Evolutionary conservation across 23 tunicate species (phyloP), one percentile per base, ranked within the genome.

Genomic region (Halocynthia aurantium): DNA sequence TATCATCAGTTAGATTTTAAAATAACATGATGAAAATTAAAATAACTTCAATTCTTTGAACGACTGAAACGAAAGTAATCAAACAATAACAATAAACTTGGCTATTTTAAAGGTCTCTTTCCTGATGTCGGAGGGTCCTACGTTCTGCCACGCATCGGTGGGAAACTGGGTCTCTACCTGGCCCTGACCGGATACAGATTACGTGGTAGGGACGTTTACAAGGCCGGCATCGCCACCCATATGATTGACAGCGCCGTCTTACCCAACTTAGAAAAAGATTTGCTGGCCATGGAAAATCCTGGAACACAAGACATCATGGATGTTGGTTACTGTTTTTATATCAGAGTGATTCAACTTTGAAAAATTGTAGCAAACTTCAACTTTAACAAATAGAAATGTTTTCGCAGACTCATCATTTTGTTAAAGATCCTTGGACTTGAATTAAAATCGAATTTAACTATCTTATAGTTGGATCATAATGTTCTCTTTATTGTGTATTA

Each of bases 101-200:
- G 10, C 10, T 18, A 17, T 19, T 74, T 62, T 53, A 21, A 75
- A 91, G 97, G 98, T 76, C 65, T 94, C 56, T 94, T 88, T 52
- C 99, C 99, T 54, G 99, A 94, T 78, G 99, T 94, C 55, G 99
- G 99, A 8, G 99, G 95, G 50, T 88, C 95, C 55, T 82, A 94
- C 65, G 93, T 94, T 73, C 84, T 94, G 13, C 99, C 99, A 2
- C 86, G 99, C 6, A 64, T 94, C 50, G 82, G 88, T 61, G 68
- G 52, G 40, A 82, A 81, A 51, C 81, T 94, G 11, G 99, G 99
- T 8, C 49, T 94, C 70, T 94, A 79, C 52, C 87, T 94, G 6
- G 99, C 95, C 6, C 66, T 93, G 22, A 87, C 98, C 52, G 98
- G 98, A 57, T 84, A 72, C 54, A 82, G 86, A 20, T 72, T 93